Conservation (phyloP, 2,797 vertebrate species). For the Rhyacichthys aspro region DNA sequence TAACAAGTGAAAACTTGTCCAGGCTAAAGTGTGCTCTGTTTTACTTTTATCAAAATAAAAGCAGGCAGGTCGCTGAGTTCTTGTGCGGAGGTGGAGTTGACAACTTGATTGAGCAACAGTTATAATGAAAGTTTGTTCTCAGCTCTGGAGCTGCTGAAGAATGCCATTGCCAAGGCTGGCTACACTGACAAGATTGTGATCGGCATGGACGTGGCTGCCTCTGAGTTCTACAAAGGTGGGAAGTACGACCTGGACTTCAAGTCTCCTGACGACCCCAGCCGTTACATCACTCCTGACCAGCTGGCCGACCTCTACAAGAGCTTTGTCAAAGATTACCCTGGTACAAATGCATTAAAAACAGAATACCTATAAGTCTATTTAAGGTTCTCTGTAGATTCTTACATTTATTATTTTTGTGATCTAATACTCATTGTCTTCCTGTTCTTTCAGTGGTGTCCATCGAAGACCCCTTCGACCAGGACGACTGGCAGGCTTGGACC, state of each 20-base stretch:
- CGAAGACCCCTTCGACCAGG: conserved; percentile 98
- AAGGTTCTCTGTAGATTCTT: too few relatives aligned
- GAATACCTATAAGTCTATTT: too few relatives aligned
- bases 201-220: conserved; percentile 97
- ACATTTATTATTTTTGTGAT: too few relatives aligned
- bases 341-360: conserved; percentile 57
- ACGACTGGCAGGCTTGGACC: conserved; percentile 94
- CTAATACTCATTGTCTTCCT: not conserved
- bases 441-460: conserved; percentile 91
- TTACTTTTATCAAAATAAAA: too few relatives aligned
- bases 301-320: conserved; percentile 91
- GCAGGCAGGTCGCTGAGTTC: not conserved
- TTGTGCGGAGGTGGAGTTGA: not conserved
- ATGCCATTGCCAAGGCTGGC: conserved; percentile 89
- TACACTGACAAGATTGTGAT: conserved; percentile 93
- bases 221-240: conserved; percentile 90
- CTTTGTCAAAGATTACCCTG: conserved; percentile 91
- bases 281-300: conserved; percentile 88
- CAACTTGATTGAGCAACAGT: too few relatives aligned
- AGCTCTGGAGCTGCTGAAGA: conserved; percentile 92
- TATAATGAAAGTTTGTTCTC: not conserved
- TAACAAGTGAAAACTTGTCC: too few relatives aligned
- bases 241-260: conserved; percentile 98
- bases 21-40: too few relatives aligned
- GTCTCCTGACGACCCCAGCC: conserved; percentile 89